Evolutionary conservation across 2,888 invertebrate genomes (phyloP).

Genomic region (Apamea anceps): DNA sequence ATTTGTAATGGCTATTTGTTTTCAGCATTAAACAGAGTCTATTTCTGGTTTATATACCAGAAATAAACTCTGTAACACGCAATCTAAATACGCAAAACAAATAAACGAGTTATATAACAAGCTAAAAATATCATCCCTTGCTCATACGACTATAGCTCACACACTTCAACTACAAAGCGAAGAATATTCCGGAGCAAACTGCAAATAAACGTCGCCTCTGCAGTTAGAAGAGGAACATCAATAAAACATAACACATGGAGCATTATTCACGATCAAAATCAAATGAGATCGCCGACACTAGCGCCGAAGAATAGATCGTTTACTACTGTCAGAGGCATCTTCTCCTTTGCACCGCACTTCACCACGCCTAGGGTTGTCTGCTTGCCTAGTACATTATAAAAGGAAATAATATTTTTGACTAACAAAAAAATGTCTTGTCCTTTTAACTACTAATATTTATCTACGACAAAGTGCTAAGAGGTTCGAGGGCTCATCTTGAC

Average conservation of each 20-base stretch:
- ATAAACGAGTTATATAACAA: background rate
- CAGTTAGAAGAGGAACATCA: slow-evolving; percentile 63
- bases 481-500: background rate
- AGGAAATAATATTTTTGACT: too few relatives aligned
- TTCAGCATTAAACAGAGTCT: background rate
- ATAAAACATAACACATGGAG: slow-evolving; percentile 71
- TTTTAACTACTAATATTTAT: background rate
- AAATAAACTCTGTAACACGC: too few relatives aligned
- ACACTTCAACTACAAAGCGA: slow-evolving; percentile 24
- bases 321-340: slow-evolving; percentile 73
- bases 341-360: slow-evolving; percentile 65
- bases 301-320: slow-evolving; percentile 72
- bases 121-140: background rate
- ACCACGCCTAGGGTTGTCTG: slow-evolving; percentile 63
- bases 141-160: background rate
- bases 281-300: slow-evolving; percentile 73
- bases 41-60: too few relatives aligned
- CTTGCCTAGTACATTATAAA: background rate
- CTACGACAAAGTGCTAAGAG: background rate
- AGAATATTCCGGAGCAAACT: slow-evolving; percentile 22
- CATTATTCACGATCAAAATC: slow-evolving; percentile 76
- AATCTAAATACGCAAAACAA: background rate
- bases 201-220: slow-evolving; percentile 30
- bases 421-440: background rate
- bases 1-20: too few relatives aligned